Percentiles rank a stretch among this genome's conserved stretches.
Evolutionary conservation across 2,113 vertebrate genomes (phyloP).

Genomic region (Podocnemis expansa): DNA sequence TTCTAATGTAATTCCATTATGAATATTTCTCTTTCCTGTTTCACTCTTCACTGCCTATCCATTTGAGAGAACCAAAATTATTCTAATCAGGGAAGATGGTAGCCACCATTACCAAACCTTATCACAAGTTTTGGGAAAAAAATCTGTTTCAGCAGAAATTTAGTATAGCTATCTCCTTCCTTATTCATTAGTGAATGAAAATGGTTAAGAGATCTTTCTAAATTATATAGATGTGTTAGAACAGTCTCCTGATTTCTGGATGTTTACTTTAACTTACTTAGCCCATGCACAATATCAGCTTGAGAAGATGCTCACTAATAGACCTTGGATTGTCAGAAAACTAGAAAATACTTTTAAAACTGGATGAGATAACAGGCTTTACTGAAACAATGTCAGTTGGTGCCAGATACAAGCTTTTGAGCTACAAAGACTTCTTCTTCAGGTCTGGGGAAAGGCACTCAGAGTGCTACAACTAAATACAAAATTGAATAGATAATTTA

Average conservation of each 20-base stretch:
- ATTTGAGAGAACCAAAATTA: not conserved
- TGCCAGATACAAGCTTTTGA: not conserved
- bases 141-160: not conserved
- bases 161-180: not conserved
- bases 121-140: not conserved
- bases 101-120: not conserved
- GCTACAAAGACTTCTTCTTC: not conserved
- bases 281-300: not conserved
- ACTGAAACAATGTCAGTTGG: not conserved
- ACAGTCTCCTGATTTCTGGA: not conserved
- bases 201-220: not conserved
- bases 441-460: not conserved
- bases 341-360: not conserved
- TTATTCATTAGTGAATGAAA: not conserved
- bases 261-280: not conserved
- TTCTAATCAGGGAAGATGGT: not conserved
- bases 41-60: not conserved
- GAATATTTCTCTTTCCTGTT: not conserved
- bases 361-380: not conserved
- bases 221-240: not conserved
- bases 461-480: not conserved
- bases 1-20: not conserved
- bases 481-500: not conserved
- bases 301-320: not conserved
- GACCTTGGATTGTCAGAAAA: not conserved